phyloP scores from a whole-genome alignment of 2,888 invertebrate species.

The Prionchulus punctatus region DNA sequence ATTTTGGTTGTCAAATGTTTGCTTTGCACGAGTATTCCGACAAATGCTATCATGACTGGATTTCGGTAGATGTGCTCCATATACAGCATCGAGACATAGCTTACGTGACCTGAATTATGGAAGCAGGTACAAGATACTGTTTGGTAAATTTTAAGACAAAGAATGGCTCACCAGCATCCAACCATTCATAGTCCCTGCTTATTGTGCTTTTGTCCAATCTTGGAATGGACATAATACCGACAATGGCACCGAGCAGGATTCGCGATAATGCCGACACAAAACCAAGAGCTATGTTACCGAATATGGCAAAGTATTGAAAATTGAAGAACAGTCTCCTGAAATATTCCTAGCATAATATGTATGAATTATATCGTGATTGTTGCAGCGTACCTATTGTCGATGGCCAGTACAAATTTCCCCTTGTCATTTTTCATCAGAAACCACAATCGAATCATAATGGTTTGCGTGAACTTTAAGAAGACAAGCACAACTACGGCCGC shows the following conservation, averaged over 20 bases:
- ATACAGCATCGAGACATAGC: neutral
- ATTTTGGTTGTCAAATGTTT: no score
- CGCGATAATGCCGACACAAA: slow-evolving; percentile 2
- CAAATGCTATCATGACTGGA: slow-evolving; percentile 1
- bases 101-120: neutral
- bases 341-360: neutral
- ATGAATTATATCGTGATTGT: neutral
- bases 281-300: slow-evolving; percentile 6
- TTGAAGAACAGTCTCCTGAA: slow-evolving; percentile 8
- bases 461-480: neutral
- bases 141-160: neutral
- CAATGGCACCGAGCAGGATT: neutral
- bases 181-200: neutral
- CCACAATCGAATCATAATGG: neutral
- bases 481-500: neutral
- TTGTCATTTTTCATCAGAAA: neutral
- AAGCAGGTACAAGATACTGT: neutral
- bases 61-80: neutral
- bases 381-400: neutral
- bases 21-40: no score
- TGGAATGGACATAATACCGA: slow-evolving; percentile 2
- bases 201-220: slow-evolving; percentile 10
- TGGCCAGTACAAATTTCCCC: neutral
- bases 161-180: slow-evolving; percentile 1
- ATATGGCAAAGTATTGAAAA: slow-evolving; percentile 11